A percentile compares a stretch with the other conserved stretches of the same genome.
Evolutionary conservation across 2,113 vertebrate genomes (phyloP).

Genomic region (Ailurus styani): DNA sequence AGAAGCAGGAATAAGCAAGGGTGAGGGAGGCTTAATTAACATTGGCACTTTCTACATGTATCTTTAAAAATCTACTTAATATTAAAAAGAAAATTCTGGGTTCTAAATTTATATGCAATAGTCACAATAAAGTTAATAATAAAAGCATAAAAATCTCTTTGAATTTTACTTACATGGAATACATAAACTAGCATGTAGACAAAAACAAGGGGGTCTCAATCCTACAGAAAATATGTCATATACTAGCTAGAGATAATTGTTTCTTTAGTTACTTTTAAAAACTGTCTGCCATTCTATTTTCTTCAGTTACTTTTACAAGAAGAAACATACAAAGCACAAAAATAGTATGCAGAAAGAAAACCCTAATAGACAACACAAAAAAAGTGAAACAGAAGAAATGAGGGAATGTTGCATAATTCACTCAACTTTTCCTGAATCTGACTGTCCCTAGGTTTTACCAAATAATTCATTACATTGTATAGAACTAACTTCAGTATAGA

Average conservation of each 20-base stretch:
- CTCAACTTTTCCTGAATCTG: neutral
- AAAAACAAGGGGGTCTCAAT: neutral
- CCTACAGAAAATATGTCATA: neutral
- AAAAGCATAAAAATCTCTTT: neutral
- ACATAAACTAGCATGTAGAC: neutral
- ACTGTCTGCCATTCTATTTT: neutral
- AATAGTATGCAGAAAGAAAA: neutral
- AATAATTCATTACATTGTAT: constrained; percentile 4
- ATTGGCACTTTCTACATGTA: neutral
- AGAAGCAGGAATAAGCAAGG: neutral
- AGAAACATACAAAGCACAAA: neutral
- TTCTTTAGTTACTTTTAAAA: neutral
- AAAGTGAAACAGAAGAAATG: neutral
- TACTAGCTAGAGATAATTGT: constrained; percentile 26
- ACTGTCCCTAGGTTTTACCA: neutral
- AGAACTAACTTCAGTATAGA: neutral
- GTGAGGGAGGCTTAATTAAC: neutral
- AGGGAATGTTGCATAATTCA: neutral
- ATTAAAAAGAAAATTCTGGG: neutral
- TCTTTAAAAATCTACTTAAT: constrained; percentile 35
- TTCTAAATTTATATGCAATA: constrained; percentile 25
- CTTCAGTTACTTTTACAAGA: neutral
- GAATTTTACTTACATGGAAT: neutral
- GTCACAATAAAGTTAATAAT: neutral
- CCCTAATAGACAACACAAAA: neutral